phyloP scores from a whole-genome alignment of 2,888 invertebrate species.

The Embidobia sp. region DNA sequence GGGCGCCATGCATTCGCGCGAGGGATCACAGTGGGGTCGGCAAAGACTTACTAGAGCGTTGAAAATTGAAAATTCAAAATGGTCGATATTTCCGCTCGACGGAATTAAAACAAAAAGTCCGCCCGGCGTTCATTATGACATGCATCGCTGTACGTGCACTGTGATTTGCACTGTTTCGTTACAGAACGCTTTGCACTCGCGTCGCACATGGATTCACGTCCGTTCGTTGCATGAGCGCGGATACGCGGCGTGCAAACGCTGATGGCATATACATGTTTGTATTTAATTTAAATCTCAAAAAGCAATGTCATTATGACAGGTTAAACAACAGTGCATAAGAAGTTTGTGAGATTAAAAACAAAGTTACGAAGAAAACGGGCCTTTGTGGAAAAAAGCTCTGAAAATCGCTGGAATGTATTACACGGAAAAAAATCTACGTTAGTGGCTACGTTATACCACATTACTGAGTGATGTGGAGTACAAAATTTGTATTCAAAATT shows the following conservation, averaged over 20 bases:
- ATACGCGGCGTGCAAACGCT: slow-evolving; percentile 56
- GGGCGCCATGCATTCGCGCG: slow-evolving; percentile 53
- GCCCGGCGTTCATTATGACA: slow-evolving; percentile 81
- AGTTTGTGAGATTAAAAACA: too few relatives aligned
- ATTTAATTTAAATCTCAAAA: too few relatives aligned
- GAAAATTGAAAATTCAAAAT: slow-evolving; percentile 82
- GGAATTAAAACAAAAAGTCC: slow-evolving; percentile 81
- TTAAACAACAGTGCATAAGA: too few relatives aligned
- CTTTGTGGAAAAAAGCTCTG: too few relatives aligned
- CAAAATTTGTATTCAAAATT: too few relatives aligned
- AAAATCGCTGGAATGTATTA: too few relatives aligned
- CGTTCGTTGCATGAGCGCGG: slow-evolving; percentile 58
- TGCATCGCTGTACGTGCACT: slow-evolving; percentile 80
- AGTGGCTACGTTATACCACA: too few relatives aligned
- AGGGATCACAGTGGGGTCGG: slow-evolving; percentile 69
- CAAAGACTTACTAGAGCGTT: slow-evolving; percentile 81
- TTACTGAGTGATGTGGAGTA: too few relatives aligned
- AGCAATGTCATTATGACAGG: too few relatives aligned
- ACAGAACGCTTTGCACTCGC: slow-evolving; percentile 66
- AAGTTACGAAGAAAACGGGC: too few relatives aligned
- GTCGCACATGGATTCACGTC: slow-evolving; percentile 65
- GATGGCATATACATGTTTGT: slow-evolving; percentile 57
- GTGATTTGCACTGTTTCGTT: slow-evolving; percentile 78
- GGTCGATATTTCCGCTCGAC: slow-evolving; percentile 81
- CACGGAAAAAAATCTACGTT: too few relatives aligned